phyloP scores from a whole-genome alignment of 2,113 vertebrate genomes.

The Puffinus mauretanicus region DNA sequence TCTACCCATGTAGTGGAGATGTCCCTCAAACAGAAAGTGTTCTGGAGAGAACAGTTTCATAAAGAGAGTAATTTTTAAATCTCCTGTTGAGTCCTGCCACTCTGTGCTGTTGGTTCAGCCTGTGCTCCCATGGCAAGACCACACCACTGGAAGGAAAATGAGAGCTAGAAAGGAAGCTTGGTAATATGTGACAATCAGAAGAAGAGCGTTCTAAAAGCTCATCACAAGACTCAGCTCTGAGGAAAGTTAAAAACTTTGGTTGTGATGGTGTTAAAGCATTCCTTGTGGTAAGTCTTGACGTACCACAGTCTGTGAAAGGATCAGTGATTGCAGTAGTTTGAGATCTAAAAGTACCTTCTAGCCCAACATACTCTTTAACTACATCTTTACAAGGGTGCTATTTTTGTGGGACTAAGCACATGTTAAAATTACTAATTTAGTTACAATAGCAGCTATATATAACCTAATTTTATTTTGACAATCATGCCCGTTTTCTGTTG shows the following conservation, averaged over 20 bases:
- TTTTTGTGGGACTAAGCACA: background rate
- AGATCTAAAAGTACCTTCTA: background rate
- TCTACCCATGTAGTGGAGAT: background rate
- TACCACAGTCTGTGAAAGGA: background rate
- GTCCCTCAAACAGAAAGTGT: background rate
- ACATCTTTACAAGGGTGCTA: background rate
- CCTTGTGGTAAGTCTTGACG: rapidly evolving
- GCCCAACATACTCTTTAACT: background rate
- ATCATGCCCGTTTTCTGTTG: background rate
- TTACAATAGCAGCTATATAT: background rate
- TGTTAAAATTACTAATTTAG: background rate
- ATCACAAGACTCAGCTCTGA: background rate
- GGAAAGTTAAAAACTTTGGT: background rate
- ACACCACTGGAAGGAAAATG: background rate
- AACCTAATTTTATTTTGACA: background rate
- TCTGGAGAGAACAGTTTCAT: background rate
- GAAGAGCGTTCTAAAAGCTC: background rate
- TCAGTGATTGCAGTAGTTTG: background rate
- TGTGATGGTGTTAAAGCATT: background rate
- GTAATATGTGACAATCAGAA: background rate
- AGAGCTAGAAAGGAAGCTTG: background rate
- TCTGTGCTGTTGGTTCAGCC: background rate
- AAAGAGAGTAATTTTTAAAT: background rate
- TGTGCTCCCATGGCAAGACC: background rate
- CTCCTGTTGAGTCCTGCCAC: background rate